phyloP scores from a whole-genome alignment of 1,140 invertebrate species.

The Coelopa frigida region DNA sequence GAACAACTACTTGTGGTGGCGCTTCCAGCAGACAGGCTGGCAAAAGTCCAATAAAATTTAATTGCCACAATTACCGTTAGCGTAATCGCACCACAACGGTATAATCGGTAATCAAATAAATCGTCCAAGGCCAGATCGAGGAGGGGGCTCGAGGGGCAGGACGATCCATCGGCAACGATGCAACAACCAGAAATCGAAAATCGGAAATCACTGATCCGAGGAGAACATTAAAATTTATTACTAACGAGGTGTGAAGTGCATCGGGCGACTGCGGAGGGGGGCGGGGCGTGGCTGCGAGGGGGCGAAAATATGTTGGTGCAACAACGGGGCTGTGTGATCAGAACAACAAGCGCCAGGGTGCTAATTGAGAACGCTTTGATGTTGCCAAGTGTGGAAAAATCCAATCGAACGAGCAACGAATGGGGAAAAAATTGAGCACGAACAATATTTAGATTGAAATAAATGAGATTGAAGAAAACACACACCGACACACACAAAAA shows the following conservation, averaged over 20 bases:
- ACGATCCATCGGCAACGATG: background rate
- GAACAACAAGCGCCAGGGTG: background rate
- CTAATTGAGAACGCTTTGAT: background rate
- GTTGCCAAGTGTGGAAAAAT: background rate
- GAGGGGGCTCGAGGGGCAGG: background rate
- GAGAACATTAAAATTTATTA: constrained; percentile 39
- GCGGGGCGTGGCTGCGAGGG: background rate
- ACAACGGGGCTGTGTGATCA: background rate
- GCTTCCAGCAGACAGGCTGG: background rate
- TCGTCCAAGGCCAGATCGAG: background rate
- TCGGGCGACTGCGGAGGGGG: background rate
- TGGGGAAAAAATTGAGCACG: no score
- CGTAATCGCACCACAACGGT: constrained; percentile 8
- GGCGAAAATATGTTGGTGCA: no score
- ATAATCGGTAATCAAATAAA: background rate
- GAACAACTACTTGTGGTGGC: background rate
- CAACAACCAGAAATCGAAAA: constrained; percentile 10
- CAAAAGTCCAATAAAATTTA: constrained; percentile 38
- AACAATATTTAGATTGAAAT: no score
- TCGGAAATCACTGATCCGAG: no score
- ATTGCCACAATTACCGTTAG: constrained; percentile 37
- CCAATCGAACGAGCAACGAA: no score
- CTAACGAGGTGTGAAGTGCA: constrained; percentile 42
- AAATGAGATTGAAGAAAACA: no score
- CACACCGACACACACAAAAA: no score